A percentile compares a stretch with the other conserved stretches of the same genome.
Evolutionary conservation across 2,888 invertebrate genomes (phyloP).

Genomic region (Drosophila rellima): DNA sequence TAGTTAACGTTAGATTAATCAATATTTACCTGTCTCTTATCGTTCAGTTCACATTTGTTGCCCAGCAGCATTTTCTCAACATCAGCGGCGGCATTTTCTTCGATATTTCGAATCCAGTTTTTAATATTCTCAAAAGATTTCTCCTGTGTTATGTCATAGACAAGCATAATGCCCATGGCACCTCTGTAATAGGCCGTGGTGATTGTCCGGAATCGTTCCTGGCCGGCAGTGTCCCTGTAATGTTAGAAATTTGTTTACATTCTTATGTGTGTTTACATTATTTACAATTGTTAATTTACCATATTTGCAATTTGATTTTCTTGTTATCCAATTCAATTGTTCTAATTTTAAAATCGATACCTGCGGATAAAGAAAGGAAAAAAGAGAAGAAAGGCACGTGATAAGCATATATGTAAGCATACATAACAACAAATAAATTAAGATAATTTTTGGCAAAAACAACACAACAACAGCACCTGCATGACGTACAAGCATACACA

Average conservation of each 20-base stretch:
- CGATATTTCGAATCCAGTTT: conserved; percentile 99
- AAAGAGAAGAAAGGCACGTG: conserved; percentile 45
- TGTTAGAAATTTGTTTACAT: conserved; percentile 71
- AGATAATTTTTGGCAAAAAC: conserved; percentile 49
- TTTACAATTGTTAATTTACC: conserved; percentile 88
- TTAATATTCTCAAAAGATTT: conserved; percentile 99
- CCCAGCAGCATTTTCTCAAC: conserved; percentile 99
- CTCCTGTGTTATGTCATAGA: conserved; percentile 99
- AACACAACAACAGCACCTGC: conserved; percentile 18
- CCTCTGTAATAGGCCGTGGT: conserved; percentile 99
- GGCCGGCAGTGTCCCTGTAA: conserved; percentile 98
- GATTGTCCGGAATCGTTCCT: conserved; percentile 99
- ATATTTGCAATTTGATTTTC: conserved; percentile 99
- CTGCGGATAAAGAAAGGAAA: conserved; percentile 87
- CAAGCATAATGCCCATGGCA: conserved; percentile 99
- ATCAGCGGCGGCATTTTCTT: conserved; percentile 99
- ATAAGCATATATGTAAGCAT: conserved; percentile 27
- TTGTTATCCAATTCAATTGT: conserved; percentile 99
- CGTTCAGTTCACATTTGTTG: conserved; percentile 99
- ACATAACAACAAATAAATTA: conserved; percentile 38
- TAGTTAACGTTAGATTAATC: not conserved
- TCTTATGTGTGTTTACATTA: not conserved
- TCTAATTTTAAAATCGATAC: conserved; percentile 99
- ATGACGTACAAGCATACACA: too few relatives aligned
- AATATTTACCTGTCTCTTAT: conserved; percentile 92